Base-by-base conservation (phyloP, 2,113 vertebrate genomes). In the Poicephalus gulielmi region DNA sequence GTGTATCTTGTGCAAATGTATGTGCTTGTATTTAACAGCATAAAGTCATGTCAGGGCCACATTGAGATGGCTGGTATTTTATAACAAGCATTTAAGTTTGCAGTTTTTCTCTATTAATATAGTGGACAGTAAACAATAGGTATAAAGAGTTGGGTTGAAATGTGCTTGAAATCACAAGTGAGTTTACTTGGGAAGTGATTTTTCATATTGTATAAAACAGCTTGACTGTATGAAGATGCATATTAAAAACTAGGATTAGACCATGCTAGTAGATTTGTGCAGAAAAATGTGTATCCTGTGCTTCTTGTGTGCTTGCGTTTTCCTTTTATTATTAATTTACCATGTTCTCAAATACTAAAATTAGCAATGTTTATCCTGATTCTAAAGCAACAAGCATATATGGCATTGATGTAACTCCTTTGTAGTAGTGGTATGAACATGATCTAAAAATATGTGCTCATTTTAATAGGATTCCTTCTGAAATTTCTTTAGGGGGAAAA, bases 31-130 rank as follows among this genome's bases (percentile, higher is more conserved):
- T 91, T 57, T 63, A 62, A 49, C 28, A 59, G 62, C 15, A 19
- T 62, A 22, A 74, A 70, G 47, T 66, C 20, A 14, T 39, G 28
- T 16, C 0, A 0, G 31, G 37, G 17, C 17, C 35, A 11, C 1
- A 0, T n/a, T 71, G 67, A 67, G 41, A 16, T 71, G 35, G 9
- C 23, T 81, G 53, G 22, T 62, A 37, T 52, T 90, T 81, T 46
- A 16, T 87, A 53, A 67, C 50, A 41, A 4, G 2, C 28, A 59
- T 64, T 71, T 62, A 44, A 28, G 78, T 85, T 75, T 71, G 74
- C 31, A 59, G 17, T 19, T 82, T 85, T 88, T 69, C 23, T 88
- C 35, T 62, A 82, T 76, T 47, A 30, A 23, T 63, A 9, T 33
- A 33, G 20, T 79, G 19, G 18, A 33, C 12, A 43, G 28, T 74